phyloP scores from a whole-genome alignment of 2,797 vertebrate species.

The Acanthurus tractus region DNA sequence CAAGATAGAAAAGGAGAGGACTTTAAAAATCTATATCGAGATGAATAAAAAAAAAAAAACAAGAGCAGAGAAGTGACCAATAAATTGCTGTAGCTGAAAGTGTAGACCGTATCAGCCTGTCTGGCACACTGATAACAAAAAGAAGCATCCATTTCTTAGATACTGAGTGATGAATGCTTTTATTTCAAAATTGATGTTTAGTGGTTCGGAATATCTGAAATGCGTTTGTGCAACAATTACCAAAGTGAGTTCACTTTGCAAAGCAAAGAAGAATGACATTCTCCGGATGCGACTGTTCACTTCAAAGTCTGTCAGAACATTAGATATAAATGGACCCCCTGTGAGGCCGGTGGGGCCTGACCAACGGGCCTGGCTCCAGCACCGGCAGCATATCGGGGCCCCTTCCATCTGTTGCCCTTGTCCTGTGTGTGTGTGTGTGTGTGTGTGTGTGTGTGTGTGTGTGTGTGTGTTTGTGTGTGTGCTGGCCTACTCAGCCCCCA shows the following conservation, averaged over 20 bases:
- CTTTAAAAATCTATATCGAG: background rate
- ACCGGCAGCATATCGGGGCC: conserved; percentile 57
- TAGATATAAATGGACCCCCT: conserved; percentile 69
- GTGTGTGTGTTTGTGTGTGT: conserved; percentile 30
- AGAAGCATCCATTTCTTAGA: background rate
- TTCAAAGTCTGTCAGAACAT: conserved; percentile 66
- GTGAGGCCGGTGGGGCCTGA: conserved; percentile 60
- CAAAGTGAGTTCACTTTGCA: conserved; percentile 30
- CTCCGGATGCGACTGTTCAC: conserved; percentile 31
- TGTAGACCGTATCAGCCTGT: background rate
- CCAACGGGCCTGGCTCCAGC: conserved; percentile 69
- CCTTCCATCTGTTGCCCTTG: conserved; percentile 79
- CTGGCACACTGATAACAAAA: conserved; percentile 8
- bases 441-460: conserved; percentile 29
- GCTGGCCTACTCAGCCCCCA: conserved; percentile 43
- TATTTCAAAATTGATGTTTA: conserved; percentile 25
- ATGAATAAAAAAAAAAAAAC: background rate
- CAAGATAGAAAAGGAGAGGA: background rate
- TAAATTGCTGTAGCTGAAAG: conserved; percentile 2
- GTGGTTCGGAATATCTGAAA: conserved; percentile 26
- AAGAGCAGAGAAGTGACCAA: background rate
- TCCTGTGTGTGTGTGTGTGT: conserved; percentile 26
- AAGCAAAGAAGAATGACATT: conserved; percentile 31
- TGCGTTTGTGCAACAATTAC: conserved; percentile 30
- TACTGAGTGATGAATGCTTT: conserved; percentile 23